Evolutionary conservation across 2,113 vertebrate genomes (phyloP), one percentile per base, ranked within the genome.

Genomic region (Hydropotes inermis): DNA sequence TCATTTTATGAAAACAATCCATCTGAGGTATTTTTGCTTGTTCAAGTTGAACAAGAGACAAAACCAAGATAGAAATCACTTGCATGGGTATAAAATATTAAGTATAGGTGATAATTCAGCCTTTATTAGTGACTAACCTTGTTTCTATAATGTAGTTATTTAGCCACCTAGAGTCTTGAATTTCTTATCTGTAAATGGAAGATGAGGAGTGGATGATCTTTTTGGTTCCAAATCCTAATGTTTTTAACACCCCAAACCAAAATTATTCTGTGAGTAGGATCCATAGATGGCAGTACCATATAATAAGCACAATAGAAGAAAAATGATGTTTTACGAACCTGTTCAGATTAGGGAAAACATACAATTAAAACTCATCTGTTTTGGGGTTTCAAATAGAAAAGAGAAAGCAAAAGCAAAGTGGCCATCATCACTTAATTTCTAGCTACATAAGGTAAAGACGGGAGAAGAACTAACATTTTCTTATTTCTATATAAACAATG

Each of bases 261-360:
- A 95, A 96, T 86, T 94, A 60, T 85, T 98, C 47, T 88, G 10
- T 87, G 81, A 95, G 23, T 47, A 84, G 43, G 21, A 70, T 95
- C 96, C 85, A 96, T 97, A 98, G 97, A 79, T 97, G 95, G 97
- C 97, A 98, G 96, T 96, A 91, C 94, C 84, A 96, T 95, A 92
- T 97, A 98, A 94, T 95, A 96, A 96, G 97, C 97, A 28, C 45
- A 89, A n/a, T 33, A 45, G 91, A 47, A 47, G 23, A 52, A 79
- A 93, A 95, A 17, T 50, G 15, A 55, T 91, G 28, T 14, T 11
- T 86, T 93, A 58, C 36, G 8, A 54, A 81, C 28, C 87, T 91
- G 28, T 94, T 2, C 23, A 94, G n/a, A 93, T 86, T 83, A 94
- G 85, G 47, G 64, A 81, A 57, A 84, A 15, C 36, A 70, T 52